Evolutionary conservation across 1,140 invertebrate genomes (phyloP), one percentile per base, ranked within the genome.

Genomic region (Probaryconus sp.): DNA sequence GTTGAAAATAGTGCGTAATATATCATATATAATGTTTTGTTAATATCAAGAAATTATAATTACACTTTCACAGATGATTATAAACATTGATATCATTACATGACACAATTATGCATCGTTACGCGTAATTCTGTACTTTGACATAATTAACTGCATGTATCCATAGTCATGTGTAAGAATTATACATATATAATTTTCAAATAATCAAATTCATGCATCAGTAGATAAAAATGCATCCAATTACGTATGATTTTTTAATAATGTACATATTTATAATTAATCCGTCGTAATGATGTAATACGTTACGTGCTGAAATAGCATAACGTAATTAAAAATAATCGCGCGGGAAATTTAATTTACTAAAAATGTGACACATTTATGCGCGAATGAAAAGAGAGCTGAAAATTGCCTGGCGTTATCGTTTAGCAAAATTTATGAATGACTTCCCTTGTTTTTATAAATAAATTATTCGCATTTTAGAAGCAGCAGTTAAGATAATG

Each of bases 341-440:
- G n/a, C n/a, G n/a, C n/a, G n/a, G n/a, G 3, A 24, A 24, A 24
- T 24, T 24, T 7, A 24, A 4, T 70, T 70, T 70, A 42, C n/a
- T n/a, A n/a, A n/a, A n/a, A n/a, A n/a, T n/a, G 63, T 70, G 67
- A 55, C 55, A 63, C 56, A 63, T 70, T 70, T 70, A 63, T 70
- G 67, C 53, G n/a, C n/a, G n/a, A n/a, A n/a, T n/a, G n/a, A n/a
- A n/a, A n/a, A n/a, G n/a, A n/a, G n/a, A n/a, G n/a, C n/a, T n/a
- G n/a, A n/a, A n/a, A n/a, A n/a, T n/a, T n/a, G n/a, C n/a, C n/a
- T n/a, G n/a, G n/a, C n/a, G n/a, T n/a, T n/a, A n/a, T n/a, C n/a
- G n/a, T n/a, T n/a, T n/a, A n/a, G n/a, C n/a, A n/a, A n/a, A n/a
- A n/a, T n/a, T n/a, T n/a, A n/a, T n/a, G n/a, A n/a, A n/a, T n/a